These are phyloP conservation scores for Synergus gifuensis DNA, from an alignment of 2,888 invertebrate species.

Conservation along the genomic window DNA sequence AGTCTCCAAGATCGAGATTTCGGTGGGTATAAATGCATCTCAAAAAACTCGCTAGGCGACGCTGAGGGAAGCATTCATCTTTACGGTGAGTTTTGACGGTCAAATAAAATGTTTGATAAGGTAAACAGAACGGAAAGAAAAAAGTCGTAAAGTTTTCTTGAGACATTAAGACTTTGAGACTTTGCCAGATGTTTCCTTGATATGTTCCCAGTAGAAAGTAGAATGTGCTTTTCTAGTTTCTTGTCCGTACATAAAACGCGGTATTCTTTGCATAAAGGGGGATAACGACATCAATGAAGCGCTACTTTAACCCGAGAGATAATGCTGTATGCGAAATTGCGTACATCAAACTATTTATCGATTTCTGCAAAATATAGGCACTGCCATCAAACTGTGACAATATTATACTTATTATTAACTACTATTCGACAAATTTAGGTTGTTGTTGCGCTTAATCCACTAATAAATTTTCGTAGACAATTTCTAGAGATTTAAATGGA, in stretches of 20 bases:
- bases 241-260: slow-evolving; percentile 29
- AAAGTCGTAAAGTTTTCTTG: slow-evolving; percentile 48
- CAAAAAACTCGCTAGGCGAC: slow-evolving; percentile 94
- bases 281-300: slow-evolving; percentile 27
- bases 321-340: slow-evolving; percentile 6
- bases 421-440: neutral
- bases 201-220: slow-evolving; percentile 43
- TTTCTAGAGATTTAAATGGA: too few relatives aligned
- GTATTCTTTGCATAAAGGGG: slow-evolving; percentile 31
- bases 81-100: slow-evolving; percentile 84
- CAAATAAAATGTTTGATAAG: slow-evolving; percentile 49
- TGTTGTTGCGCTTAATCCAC: neutral
- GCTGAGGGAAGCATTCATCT: slow-evolving; percentile 93
- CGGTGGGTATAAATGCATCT: slow-evolving; percentile 94
- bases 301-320: slow-evolving; percentile 14
- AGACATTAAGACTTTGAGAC: slow-evolving; percentile 42
- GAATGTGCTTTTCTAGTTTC: slow-evolving; percentile 32
- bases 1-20: slow-evolving; percentile 88
- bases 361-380: neutral
- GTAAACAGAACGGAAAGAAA: slow-evolving; percentile 41
- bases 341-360: slow-evolving; percentile 5
- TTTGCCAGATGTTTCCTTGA: slow-evolving; percentile 46
- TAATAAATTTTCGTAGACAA: too few relatives aligned
- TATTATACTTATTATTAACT: neutral
- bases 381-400: neutral